phyloP scores from a whole-genome alignment of 2,888 invertebrate genomes.

The Isoperla grammatica region DNA sequence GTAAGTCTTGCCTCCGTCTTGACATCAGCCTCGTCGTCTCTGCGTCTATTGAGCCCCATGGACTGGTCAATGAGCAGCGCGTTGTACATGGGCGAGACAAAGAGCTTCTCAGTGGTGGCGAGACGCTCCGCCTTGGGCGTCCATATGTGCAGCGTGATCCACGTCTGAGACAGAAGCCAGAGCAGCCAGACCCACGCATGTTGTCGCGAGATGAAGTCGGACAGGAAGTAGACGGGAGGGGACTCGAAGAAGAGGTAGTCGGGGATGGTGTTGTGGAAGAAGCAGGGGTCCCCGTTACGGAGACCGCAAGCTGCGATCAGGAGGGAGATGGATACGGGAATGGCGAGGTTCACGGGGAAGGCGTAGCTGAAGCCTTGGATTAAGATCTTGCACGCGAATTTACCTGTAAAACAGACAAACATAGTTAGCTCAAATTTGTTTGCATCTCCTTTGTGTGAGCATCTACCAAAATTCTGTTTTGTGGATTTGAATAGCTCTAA shows the following conservation, averaged over 20 bases:
- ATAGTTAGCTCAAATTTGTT: no score
- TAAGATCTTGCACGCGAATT: conserved; percentile 82
- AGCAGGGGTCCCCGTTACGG: conserved; percentile 61
- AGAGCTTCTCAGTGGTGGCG: conserved; percentile 78
- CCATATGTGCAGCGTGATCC: conserved; percentile 86
- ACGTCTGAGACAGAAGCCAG: conserved; percentile 78
- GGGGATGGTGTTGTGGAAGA: conserved; percentile 51
- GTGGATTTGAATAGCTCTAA: no score
- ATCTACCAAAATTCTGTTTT: no score
- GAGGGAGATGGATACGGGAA: conserved; percentile 66
- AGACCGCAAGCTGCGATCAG: conserved; percentile 61
- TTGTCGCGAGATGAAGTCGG: conserved; percentile 53
- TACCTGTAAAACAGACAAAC: conserved; percentile 46
- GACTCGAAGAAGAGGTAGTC: conserved; percentile 52
- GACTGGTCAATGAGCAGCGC: conserved; percentile 80
- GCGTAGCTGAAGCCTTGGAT: conserved; percentile 87
- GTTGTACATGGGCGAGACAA: conserved; percentile 77
- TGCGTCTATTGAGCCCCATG: conserved; percentile 71
- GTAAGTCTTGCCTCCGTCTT: conserved; percentile 39
- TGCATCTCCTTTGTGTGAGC: no score
- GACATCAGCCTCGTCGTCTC: conserved; percentile 53
- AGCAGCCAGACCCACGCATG: conserved; percentile 73
- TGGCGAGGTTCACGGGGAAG: conserved; percentile 70
- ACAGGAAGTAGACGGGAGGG: conserved; percentile 46
- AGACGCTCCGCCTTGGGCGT: conserved; percentile 74